Base-by-base conservation (phyloP, 2,113 vertebrate species). In the Catharus minimus region DNA sequence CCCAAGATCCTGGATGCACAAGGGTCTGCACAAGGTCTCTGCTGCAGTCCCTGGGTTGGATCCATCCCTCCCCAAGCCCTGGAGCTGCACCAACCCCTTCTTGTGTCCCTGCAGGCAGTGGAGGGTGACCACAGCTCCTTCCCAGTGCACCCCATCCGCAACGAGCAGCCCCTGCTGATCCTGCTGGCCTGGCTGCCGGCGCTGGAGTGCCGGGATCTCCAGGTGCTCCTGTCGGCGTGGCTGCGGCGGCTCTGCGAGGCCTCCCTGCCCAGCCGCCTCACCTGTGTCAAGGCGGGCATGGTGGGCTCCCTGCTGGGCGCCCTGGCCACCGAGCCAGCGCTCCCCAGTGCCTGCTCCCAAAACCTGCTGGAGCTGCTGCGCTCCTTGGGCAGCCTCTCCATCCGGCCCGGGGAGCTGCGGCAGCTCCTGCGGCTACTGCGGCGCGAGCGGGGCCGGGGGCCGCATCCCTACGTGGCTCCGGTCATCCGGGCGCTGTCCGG, bases 281-380 rank as follows among this genome's bases (percentile, higher is more conserved):
- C 98, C 7, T 98, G 99, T 0, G 99, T 99, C 79, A 98, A 98
- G 95, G 99, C 98, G 0, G 99, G 99, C 55, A 98, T 99, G 98
- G 98, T 99, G 67, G 96, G 97, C 24, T 96, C 92, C 26, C 95
- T 99, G 57, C 93, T 99, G 95, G 97, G 88, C 9, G 97, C 99
- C 2, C 96, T 99, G n/a, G 92, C 94, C 8, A 16, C 96, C 1
- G 97, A 98, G 2, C 94, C 79, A 1, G 90, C 78, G 3, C 97
- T 99, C 43, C 98, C 99, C 30, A 15, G 76, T 2, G 97, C 98
- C 86, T 99, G 98, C 82, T 98, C 98, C 0, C 98, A 99, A 1
- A 98, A 98, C 33, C 95, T 99, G 18, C 74, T 99, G 94, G 97
- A 98, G 23, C 96, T 99, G 43, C 96, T 99, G 71, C 97, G 98